Evolutionary conservation across 2,888 invertebrate species (phyloP).

Genomic region (Thereva unica): DNA sequence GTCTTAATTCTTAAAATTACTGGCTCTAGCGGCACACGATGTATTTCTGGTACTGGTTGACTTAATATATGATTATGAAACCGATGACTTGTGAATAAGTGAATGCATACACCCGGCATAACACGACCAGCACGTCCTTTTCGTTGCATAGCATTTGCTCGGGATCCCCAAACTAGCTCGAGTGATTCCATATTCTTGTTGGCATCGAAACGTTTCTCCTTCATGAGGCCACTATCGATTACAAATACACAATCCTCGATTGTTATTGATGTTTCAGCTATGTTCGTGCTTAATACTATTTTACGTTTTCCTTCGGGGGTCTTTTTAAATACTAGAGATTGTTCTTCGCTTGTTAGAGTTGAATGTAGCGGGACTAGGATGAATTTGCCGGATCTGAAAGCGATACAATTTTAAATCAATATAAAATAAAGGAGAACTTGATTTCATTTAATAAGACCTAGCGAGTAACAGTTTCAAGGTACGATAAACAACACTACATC

Average conservation of each 20-base stretch:
- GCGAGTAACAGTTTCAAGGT: too few relatives aligned
- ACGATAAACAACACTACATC: too few relatives aligned
- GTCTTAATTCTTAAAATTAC: conserved; percentile 76
- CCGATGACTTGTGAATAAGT: conserved; percentile 79
- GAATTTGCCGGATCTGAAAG: conserved; percentile 63
- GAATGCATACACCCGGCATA: conserved; percentile 80
- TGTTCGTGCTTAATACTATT: conserved; percentile 88
- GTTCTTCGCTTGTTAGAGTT: conserved; percentile 81
- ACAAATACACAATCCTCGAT: conserved; percentile 96
- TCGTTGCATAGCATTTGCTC: conserved; percentile 87
- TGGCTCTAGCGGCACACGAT: conserved; percentile 85
- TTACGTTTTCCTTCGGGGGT: conserved; percentile 75
- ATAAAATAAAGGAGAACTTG: not conserved
- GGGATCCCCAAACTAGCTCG: conserved; percentile 86
- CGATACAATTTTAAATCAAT: conserved; percentile 44
- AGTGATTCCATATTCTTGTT: conserved; percentile 86
- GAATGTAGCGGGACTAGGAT: conserved; percentile 84
- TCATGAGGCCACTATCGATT: conserved; percentile 89
- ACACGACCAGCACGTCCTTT: conserved; percentile 91
- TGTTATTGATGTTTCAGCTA: conserved; percentile 94
- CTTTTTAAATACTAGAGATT: conserved; percentile 72
- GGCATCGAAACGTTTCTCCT: conserved; percentile 72
- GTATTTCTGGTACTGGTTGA: conserved; percentile 87
- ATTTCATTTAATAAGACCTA: not conserved
- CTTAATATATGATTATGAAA: conserved; percentile 68